A percentile compares a stretch with the other conserved stretches of the same genome.
Conservation (phyloP, 2,888 invertebrate genomes). For the Piscicola geometra region DNA sequence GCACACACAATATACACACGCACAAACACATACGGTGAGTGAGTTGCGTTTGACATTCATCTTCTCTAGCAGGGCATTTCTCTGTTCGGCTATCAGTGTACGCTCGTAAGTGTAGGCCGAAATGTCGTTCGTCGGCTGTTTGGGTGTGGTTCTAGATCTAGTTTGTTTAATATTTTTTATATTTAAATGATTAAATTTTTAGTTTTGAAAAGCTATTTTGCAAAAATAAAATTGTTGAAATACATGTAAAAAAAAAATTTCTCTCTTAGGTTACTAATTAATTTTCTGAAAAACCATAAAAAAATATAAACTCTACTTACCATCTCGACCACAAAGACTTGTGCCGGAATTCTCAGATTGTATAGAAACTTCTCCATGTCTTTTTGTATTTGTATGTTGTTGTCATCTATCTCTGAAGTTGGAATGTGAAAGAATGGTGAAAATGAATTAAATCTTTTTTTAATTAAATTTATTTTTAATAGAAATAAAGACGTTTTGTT, state of each 20-base stretch:
- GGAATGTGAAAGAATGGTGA: neutral
- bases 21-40: neutral
- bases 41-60: conserved; percentile 76
- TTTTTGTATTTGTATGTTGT: conserved; percentile 99
- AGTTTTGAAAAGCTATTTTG: neutral
- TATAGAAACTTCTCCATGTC: conserved; percentile 96
- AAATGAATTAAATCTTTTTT: conserved; percentile 44
- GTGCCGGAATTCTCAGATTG: conserved; percentile 85
- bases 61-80: conserved; percentile 90
- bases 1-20: too few relatives aligned
- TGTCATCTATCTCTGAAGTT: conserved; percentile 79
- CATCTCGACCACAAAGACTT: conserved; percentile 99
- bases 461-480: too few relatives aligned
- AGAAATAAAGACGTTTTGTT: too few relatives aligned
- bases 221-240: neutral
- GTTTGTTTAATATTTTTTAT: neutral
- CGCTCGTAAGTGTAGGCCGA: conserved; percentile 98
- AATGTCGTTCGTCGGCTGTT: conserved; percentile 90
- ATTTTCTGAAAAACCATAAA: neutral
- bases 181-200: neutral
- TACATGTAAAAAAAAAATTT: neutral
- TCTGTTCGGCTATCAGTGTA: conserved; percentile 97
- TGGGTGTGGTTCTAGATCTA: neutral
- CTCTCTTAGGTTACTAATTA: neutral
- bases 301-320: too few relatives aligned